Base-by-base conservation (phyloP, 2,113 vertebrate genomes). In the Ornithorhynchus anatinus region DNA sequence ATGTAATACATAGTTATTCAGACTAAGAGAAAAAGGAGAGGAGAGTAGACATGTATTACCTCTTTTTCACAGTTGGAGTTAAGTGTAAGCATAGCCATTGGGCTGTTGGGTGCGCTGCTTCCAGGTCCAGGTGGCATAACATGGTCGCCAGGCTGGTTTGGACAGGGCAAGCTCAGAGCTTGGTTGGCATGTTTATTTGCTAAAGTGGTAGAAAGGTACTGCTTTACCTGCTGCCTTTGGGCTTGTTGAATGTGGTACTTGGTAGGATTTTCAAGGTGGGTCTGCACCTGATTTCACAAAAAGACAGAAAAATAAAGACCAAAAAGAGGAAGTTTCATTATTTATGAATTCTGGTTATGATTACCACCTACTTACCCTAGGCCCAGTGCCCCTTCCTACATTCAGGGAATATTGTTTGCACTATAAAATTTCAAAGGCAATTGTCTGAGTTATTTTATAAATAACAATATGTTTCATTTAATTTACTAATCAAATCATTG, bases 41-140 rank as follows among this genome's bases (percentile, higher is more conserved):
- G 58, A 62, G 59, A 71, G 59, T 66, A 81, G 71, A 72, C 27
- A n/a, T 58, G 19, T 82, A 71, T 88, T 93, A 96, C 95, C 94
- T 96, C 95, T 88, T 96, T 96, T 85, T 96, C 95, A 79, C 95
- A 96, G 91, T 94, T 95, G 90, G 95, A 94, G 93, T 95, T 97
- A 51, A 99, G 92, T 68, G 96, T 99, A 71, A 99, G 95, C 95
- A 99, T 94, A 73, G 98, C 97, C 98, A 99, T 99, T 7, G 98
- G 98, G 86, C 98, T 99, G 95, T 99, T 99, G 88, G 98, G 98
- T 5, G 97, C 96, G 52, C 98, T 99, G 96, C 95, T 99, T 84
- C 95, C 96, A 32, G 94, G 95, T 66, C 96, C 96, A 12, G 96
- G 95, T 4, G 97, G 96, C 96, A 98, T 96, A 90, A 96, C 95